Conservation (phyloP, 2,113 vertebrate species). For the Sitta europaea region DNA sequence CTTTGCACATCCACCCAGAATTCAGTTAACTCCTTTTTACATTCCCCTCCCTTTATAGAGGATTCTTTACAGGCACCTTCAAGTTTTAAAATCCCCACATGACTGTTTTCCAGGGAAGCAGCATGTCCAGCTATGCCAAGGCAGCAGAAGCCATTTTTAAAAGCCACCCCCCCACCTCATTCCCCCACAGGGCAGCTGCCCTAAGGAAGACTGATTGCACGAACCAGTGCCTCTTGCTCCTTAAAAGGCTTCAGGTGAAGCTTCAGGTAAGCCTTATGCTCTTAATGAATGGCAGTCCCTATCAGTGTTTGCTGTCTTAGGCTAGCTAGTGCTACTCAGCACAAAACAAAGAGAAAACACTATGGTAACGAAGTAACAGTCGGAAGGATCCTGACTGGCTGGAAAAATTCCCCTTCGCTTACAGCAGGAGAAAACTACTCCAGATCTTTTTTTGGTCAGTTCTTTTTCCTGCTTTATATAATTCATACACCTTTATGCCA, state of each 20-base stretch:
- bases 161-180: fast-evolving
- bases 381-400: neutral
- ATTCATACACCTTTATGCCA: neutral
- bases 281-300: neutral
- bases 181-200: neutral
- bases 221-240: neutral
- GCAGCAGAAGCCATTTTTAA: neutral
- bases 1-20: fast-evolving
- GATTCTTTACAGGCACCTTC: fast-evolving
- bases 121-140: fast-evolving
- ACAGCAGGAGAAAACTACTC: neutral
- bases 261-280: neutral
- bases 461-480: neutral
- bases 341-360: neutral
- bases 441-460: too few species aligned
- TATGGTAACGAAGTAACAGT: fast-evolving
- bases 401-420: neutral
- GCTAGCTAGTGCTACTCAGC: neutral
- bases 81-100: fast-evolving
- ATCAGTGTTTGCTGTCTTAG: neutral
- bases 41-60: fast-evolving
- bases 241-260: neutral
- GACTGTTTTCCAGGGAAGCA: fast-evolving
- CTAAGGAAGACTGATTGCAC: neutral
- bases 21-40: neutral